These are phyloP conservation scores for Melipona quadrifasciata DNA, from an alignment of 1,140 invertebrate genomes.

Conservation along the genomic window DNA sequence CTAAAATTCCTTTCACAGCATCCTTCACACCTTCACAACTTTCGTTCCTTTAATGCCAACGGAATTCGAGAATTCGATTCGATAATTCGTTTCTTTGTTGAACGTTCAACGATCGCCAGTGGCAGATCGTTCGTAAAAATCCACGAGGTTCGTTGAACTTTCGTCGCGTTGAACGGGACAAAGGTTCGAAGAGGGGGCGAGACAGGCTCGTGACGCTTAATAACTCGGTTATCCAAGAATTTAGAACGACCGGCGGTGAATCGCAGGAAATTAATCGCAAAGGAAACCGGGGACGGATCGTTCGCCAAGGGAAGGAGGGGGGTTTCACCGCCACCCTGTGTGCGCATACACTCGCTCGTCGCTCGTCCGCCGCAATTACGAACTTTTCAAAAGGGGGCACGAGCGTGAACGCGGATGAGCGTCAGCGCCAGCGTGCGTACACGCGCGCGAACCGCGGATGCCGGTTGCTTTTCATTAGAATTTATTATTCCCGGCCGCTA, in stretches of 20 bases:
- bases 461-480: constrained; percentile 48
- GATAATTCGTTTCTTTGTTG: too few relatives aligned
- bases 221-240: background rate
- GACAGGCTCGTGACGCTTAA: background rate
- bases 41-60: too few relatives aligned
- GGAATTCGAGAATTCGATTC: too few relatives aligned
- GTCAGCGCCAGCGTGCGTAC: background rate
- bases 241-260: background rate
- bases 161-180: background rate
- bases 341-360: background rate
- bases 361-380: constrained; percentile 26
- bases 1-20: too few relatives aligned
- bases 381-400: constrained; percentile 45
- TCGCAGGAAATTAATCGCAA: constrained; percentile 4
- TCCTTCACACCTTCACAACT: too few relatives aligned
- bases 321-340: background rate
- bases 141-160: background rate
- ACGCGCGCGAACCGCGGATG: background rate
- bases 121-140: background rate
- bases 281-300: background rate
- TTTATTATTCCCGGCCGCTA: constrained; percentile 52
- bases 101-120: too few relatives aligned
- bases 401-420: too few relatives aligned
- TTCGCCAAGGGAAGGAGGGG: background rate
- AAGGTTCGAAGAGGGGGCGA: background rate